These are phyloP conservation scores for Diplolepis rosae DNA, from an alignment of 2,888 invertebrate genomes.

Conservation along the genomic window DNA sequence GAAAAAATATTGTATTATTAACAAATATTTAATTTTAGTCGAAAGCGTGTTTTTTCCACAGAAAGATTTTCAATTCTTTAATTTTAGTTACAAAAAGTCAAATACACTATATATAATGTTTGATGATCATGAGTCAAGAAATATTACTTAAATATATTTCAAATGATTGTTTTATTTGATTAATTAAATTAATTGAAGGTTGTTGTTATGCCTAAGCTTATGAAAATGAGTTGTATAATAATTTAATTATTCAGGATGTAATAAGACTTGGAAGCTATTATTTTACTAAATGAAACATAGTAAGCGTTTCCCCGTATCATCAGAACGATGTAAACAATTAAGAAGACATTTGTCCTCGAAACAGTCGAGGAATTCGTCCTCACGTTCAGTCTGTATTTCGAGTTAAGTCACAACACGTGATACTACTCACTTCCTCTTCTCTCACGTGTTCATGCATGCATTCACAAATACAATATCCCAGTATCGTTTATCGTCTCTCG, in stretches of 20 bases:
- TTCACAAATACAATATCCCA: background rate
- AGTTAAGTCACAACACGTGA: constrained; percentile 26
- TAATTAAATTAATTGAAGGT: background rate
- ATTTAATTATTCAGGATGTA: background rate
- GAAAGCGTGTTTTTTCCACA: too few species aligned
- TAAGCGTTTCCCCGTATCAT: constrained; percentile 17
- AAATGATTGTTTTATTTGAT: too few species aligned
- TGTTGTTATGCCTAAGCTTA: too few species aligned
- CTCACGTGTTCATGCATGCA: constrained; percentile 13
- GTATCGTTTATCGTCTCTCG: background rate
- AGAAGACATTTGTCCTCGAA: constrained; percentile 28
- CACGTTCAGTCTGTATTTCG: constrained; percentile 27
- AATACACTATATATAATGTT: too few species aligned
- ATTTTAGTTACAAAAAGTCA: too few species aligned
- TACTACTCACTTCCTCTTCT: background rate
- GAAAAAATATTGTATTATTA: background rate
- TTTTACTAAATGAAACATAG: background rate
- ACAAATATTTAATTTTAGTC: too few species aligned
- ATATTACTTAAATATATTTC: background rate
- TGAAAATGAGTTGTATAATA: too few species aligned
- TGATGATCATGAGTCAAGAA: too few species aligned
- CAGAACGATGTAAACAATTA: constrained; percentile 26
- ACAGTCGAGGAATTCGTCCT: constrained; percentile 4
- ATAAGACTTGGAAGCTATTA: background rate
- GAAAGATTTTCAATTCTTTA: too few species aligned